Percentiles rank a stretch among this genome's conserved stretches.
These are phyloP conservation scores for Ephydatia muelleri DNA, from an alignment of 37 sponge, comb jelly and placozoan genomes.

Conservation along the genomic window DNA sequence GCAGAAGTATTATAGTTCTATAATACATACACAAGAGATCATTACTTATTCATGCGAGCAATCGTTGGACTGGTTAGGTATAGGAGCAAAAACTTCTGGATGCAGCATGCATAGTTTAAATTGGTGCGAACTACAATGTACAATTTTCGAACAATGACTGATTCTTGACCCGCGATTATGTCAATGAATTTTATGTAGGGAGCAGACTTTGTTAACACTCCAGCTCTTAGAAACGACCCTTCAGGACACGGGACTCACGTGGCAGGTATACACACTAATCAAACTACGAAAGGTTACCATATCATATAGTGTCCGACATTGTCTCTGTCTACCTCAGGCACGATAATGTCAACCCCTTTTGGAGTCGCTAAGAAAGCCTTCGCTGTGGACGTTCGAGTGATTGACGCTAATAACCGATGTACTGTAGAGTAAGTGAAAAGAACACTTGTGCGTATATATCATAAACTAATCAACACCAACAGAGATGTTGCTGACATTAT, in stretches of 20 bases:
- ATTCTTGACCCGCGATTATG: conserved; percentile 1
- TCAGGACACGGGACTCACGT: background rate
- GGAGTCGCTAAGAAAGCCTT: conserved; percentile 1
- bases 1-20: background rate
- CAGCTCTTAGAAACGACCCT: background rate
- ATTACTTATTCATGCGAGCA: background rate
- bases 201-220: background rate
- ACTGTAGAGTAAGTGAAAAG: conserved; percentile 1
- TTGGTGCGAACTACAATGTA: background rate
- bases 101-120: background rate
- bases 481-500: background rate
- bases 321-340: background rate
- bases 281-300: background rate
- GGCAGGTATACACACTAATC: background rate
- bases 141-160: background rate
- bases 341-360: background rate
- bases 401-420: background rate
- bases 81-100: background rate
- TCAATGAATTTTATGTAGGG: background rate
- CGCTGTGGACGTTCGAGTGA: conserved; percentile 1
- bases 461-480: background rate
- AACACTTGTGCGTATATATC: background rate
- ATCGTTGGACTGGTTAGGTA: background rate
- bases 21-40: background rate
- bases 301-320: background rate